Evolutionary conservation across 2,888 invertebrate species (phyloP).

Genomic region (Pandemis cinnamomeana): DNA sequence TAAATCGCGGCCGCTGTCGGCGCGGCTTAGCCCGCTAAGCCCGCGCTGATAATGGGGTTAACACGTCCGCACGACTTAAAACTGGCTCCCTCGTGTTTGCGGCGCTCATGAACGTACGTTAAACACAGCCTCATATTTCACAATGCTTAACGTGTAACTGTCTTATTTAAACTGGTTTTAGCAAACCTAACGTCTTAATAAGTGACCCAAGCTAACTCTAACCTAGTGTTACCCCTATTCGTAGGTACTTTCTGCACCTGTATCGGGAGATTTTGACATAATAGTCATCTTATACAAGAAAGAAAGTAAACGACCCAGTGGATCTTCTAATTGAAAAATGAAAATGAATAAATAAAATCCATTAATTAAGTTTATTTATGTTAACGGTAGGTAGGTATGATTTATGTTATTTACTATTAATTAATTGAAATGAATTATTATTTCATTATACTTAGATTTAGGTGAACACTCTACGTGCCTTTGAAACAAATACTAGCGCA

Average conservation of each 20-base stretch:
- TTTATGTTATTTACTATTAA: no score
- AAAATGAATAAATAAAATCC: no score
- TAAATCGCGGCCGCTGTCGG: slow-evolving; percentile 75
- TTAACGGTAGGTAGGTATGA: no score
- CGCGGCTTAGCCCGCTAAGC: slow-evolving; percentile 71
- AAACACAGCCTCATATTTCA: background rate
- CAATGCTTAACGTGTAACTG: background rate
- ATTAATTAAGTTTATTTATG: no score
- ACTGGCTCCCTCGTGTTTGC: slow-evolving; percentile 52
- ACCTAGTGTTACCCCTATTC: no score
- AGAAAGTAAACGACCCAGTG: no score
- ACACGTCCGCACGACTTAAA: slow-evolving; percentile 74
- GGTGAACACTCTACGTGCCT: background rate
- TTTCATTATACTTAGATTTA: background rate
- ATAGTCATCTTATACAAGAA: no score
- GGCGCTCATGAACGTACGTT: slow-evolving; percentile 8
- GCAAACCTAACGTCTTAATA: background rate
- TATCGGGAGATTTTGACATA: background rate
- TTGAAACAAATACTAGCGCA: slow-evolving; percentile 23
- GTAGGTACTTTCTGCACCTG: background rate
- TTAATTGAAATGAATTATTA: background rate
- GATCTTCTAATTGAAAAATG: no score
- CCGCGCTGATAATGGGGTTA: slow-evolving; percentile 77
- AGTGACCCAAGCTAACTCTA: background rate
- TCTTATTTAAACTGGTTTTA: slow-evolving; percentile 1